Conservation (phyloP, 2,797 vertebrate species). For the Natrix natrix region DNA sequence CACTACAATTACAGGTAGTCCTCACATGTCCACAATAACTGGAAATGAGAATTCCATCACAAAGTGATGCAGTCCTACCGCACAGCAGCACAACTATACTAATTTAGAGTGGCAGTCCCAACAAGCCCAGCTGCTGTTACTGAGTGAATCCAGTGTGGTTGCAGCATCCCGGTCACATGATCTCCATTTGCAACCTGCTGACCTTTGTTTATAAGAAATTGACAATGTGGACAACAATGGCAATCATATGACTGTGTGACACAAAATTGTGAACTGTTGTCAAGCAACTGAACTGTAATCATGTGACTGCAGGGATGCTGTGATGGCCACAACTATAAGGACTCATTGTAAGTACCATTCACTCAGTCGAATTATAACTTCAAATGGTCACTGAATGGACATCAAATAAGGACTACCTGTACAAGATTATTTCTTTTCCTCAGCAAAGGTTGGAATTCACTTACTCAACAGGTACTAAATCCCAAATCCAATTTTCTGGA, state of each 20-base stretch:
- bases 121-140: background rate
- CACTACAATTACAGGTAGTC: background rate
- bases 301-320: background rate
- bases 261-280: background rate
- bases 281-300: background rate
- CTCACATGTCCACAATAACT: background rate
- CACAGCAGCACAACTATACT: too few relatives aligned
- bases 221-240: background rate
- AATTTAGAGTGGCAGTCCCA: background rate
- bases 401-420: background rate
- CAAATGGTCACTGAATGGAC: background rate
- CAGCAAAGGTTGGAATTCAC: background rate
- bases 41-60: background rate
- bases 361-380: background rate
- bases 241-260: background rate
- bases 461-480: slow-evolving; percentile 76
- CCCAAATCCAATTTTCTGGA: slow-evolving; percentile 84
- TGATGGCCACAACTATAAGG: background rate
- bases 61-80: background rate
- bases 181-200: background rate
- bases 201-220: background rate
- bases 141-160: background rate
- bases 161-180: background rate
- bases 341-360: background rate
- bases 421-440: background rate